These are phyloP conservation scores for Cryptocephalus moraei DNA, from an alignment of 2,888 invertebrate genomes.

Conservation along the genomic window DNA sequence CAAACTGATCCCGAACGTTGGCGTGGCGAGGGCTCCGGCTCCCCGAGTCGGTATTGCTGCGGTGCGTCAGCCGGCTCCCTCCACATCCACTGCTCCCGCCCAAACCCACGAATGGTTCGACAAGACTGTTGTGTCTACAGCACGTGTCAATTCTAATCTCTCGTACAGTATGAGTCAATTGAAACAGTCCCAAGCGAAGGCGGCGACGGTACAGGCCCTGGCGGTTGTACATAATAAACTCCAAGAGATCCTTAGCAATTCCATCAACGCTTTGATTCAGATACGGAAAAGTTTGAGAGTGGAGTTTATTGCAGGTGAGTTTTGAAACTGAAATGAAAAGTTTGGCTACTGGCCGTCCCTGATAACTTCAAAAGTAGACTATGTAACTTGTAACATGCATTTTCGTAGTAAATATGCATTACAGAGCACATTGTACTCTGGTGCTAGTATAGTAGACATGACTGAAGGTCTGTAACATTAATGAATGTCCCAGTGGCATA, in stretches of 20 bases:
- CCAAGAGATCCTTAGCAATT: slow-evolving; percentile 45
- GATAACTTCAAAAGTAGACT: too few species aligned
- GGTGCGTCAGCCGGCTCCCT: too few species aligned
- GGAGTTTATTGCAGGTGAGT: slow-evolving; percentile 42
- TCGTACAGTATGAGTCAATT: slow-evolving; percentile 42
- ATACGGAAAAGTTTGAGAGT: slow-evolving; percentile 45
- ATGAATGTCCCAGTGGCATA: too few species aligned
- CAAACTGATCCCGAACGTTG: too few species aligned
- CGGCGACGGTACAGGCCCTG: slow-evolving; percentile 42
- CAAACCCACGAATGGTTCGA: slow-evolving; percentile 45
- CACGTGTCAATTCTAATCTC: slow-evolving; percentile 48
- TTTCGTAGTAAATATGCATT: too few species aligned
- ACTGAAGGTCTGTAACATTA: too few species aligned
- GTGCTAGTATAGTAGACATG: too few species aligned
- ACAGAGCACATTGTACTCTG: too few species aligned
- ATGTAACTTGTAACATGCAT: too few species aligned
- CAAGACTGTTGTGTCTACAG: slow-evolving; percentile 46
- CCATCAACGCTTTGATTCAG: slow-evolving; percentile 44
- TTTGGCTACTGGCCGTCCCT: too few species aligned
- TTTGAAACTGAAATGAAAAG: background rate
- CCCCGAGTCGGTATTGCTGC: too few species aligned
- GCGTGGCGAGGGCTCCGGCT: too few species aligned
- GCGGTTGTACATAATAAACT: slow-evolving; percentile 44
- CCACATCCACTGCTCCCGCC: background rate
- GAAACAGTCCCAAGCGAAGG: slow-evolving; percentile 42